Evolutionary conservation across 1,140 invertebrate species (phyloP).

Genomic region (Phocides pigmalion): DNA sequence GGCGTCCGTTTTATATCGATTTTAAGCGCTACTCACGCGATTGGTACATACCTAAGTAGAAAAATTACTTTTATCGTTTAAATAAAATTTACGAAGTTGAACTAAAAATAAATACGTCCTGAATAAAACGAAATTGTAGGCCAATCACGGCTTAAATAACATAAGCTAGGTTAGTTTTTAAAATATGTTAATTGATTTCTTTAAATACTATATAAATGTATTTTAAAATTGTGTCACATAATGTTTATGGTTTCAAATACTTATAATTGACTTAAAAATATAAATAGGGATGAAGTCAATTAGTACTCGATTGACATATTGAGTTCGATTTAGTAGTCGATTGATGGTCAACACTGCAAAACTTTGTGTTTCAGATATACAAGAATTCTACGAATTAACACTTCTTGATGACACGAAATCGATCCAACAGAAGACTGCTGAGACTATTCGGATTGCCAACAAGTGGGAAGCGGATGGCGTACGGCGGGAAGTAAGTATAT

Average conservation of each 20-base stretch:
- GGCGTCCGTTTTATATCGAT: slow-evolving; percentile 40
- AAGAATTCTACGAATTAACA: slow-evolving; percentile 99
- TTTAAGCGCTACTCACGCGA: slow-evolving; percentile 40
- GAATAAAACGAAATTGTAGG: background rate
- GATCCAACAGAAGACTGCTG: slow-evolving; percentile 96
- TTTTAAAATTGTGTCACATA: no score
- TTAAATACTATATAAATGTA: no score
- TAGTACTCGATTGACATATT: background rate
- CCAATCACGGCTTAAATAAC: background rate
- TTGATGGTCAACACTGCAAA: background rate
- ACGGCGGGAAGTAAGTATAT: slow-evolving; percentile 64
- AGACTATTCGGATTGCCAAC: slow-evolving; percentile 97
- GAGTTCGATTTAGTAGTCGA: no score
- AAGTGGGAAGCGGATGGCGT: slow-evolving; percentile 92
- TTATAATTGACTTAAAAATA: no score
- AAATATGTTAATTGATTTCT: no score
- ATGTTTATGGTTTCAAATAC: no score
- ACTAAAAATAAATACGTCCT: background rate
- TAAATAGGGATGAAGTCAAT: no score
- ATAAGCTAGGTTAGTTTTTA: no score
- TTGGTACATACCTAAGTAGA: slow-evolving; percentile 24
- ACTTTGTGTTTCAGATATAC: slow-evolving; percentile 93
- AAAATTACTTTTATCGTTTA: slow-evolving; percentile 6
- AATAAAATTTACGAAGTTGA: background rate
- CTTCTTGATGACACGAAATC: slow-evolving; percentile 97